Base-by-base conservation (phyloP, 2,888 invertebrate species). In the Cosmopolites sordidus region DNA sequence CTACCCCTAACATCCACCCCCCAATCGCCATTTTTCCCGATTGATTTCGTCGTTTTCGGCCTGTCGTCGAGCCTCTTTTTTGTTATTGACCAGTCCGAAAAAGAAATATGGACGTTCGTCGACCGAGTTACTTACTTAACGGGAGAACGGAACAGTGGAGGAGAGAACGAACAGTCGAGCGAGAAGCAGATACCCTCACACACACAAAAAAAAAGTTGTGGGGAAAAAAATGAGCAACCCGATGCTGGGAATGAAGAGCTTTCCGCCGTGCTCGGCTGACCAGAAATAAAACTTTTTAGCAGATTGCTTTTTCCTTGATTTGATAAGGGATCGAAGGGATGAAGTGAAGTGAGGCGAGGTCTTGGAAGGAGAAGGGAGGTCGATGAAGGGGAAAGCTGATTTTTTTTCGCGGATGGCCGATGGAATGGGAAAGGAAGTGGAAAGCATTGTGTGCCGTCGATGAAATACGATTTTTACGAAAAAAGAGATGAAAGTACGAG, bases 251-350 rank as follows among this genome's bases (percentile, higher is more conserved):
- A 57, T 57, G 57, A 57, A 57, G 57, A 53, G 57, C 53, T 57
- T 57, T 53, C 53, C 57, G 53, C 47, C 51, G 48, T 54, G 57
- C 53, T 57, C 38, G 50, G 47, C 53, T 50, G 53, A 57, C 50
- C 50, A 47, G 51, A 57, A 57, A 57, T 57, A 57, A 57, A 57
- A 57, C 47, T 57, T 57, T 57, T 57, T 57, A 51, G 41, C 40
- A 49, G 53, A 57, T 57, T 57, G 53, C 33, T 33, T 33, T 33
- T 33, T 33, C 33, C 33, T 33, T 33, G 33, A 33, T 33, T 33
- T 12, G 33, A 33, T 12, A 12, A 12, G 33, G 33, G 33, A 33
- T 11, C 33, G n/a, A 33, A 12, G 33, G 33, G 33, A 33, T 11
- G 33, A 33, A 11, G 11, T 12, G 33, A 33, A 3, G 33, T 4